Evolutionary conservation across 2,888 invertebrate species (phyloP), one percentile per base, ranked within the genome.

Genomic region (Taenaris catops): DNA sequence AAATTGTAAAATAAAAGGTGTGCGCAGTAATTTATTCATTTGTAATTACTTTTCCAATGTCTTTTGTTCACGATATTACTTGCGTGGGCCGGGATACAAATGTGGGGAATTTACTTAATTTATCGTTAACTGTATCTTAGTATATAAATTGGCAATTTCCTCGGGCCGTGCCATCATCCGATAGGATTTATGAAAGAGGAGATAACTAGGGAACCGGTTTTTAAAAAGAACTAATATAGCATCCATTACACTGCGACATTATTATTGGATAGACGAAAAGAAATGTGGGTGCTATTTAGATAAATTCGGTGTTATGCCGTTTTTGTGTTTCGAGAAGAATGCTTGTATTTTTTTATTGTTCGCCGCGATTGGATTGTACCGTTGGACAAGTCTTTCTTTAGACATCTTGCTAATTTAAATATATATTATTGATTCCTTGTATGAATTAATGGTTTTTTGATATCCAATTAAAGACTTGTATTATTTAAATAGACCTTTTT

Each of bases 91-190:
- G 47, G 35, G 53, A 53, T 61, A 69, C 63, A 64, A 66, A 69
- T 65, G 64, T 49, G 51, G 45, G 47, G 61, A 64, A 62, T 57
- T 60, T 53, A 48, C 55, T 48, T 63, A 66, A 75, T 76, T 73
- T 76, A 76, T 73, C 64, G 61, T 58, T 53, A 55, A 59, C 58
- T 58, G 56, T 48, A 54, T 49, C 43, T 48, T 44, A 48, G 63
- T 63, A 59, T 73, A 70, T 74, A 71, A 75, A 79, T 76, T 70
- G 73, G 53, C 67, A 66, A 75, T 80, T 73, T 57, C 51, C 58
- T 48, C 48, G 41, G 52, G 53, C 41, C 45, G 41, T 34, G 44
- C 52, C 58, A 49, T 57, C 62, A 51, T 55, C 50, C 43, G 37
- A 33, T 38, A 47, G 59, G 61, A 68, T 66, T 60, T 54, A 64